Conservation (phyloP, 1,140 invertebrate species). For the Bombus soroeensis region DNA sequence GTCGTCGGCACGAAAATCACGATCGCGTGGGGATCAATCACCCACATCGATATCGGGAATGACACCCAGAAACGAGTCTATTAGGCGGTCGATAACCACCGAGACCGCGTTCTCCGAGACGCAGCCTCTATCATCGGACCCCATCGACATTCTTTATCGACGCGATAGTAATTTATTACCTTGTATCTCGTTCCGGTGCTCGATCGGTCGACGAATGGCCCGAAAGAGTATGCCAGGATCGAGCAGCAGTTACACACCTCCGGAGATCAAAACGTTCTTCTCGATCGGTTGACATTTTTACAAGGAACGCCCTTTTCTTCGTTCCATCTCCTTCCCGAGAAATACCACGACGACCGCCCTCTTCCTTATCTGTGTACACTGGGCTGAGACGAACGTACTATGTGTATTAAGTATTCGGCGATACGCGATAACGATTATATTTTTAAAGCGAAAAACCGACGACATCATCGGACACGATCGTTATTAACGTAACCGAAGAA, state of each 20-base stretch:
- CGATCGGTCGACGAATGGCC: constrained; percentile 32
- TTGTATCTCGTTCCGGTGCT: constrained; percentile 62
- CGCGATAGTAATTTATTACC: constrained; percentile 80
- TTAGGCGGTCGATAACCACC: constrained; percentile 74
- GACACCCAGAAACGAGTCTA: constrained; percentile 75
- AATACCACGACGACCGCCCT: neutral
- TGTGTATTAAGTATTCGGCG: neutral
- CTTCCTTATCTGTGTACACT: neutral
- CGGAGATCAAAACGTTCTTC: constrained; percentile 14
- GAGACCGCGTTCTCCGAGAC: constrained; percentile 66
- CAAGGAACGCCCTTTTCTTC: neutral
- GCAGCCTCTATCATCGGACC: constrained; percentile 69
- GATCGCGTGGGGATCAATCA: constrained; percentile 62
- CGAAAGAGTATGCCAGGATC: constrained; percentile 17
- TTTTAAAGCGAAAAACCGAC: constrained; percentile 42
- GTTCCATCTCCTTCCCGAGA: neutral
- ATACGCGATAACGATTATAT: constrained; percentile 18
- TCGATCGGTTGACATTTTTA: constrained; percentile 13
- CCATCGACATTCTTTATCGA: constrained; percentile 81
- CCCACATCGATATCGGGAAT: constrained; percentile 62
- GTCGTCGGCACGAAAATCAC: constrained; percentile 38
- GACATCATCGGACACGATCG: constrained; percentile 28
- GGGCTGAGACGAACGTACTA: neutral
- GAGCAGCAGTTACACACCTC: constrained; percentile 12
- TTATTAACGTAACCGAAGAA: constrained; percentile 53